These are phyloP conservation scores for Tetrapedia diversipes DNA, from an alignment of 2,888 invertebrate species.

Conservation along the genomic window DNA sequence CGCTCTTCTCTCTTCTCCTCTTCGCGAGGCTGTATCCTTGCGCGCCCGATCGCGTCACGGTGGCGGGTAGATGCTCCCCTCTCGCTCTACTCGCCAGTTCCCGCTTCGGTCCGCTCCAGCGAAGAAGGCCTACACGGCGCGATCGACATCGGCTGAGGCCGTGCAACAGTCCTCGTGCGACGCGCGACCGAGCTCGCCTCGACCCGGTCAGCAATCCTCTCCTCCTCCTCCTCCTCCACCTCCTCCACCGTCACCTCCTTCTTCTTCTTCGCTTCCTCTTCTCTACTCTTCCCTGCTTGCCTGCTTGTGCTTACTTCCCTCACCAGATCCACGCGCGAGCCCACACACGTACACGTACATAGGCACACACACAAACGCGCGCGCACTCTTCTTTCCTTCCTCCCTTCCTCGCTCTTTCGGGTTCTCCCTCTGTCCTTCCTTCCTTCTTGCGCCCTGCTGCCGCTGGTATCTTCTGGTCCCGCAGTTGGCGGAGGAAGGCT, in stretches of 20 bases:
- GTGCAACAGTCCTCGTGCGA: conserved; percentile 76
- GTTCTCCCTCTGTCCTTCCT: conserved; percentile 40
- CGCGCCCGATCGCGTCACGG: conserved; percentile 60
- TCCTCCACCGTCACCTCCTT: conserved; percentile 23
- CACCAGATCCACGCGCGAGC: conserved; percentile 19
- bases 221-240: conserved; percentile 27
- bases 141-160: conserved; percentile 63
- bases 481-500: conserved; percentile 60
- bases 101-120: conserved; percentile 32
- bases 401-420: conserved; percentile 34
- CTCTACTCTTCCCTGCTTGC: background rate
- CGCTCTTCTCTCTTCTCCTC: conserved; percentile 59
- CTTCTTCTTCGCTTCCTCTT: conserved; percentile 10
- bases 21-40: conserved; percentile 69
- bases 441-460: conserved; percentile 54
- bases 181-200: conserved; percentile 67
- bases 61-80: conserved; percentile 47
- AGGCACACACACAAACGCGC: background rate
- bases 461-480: conserved; percentile 57
- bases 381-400: conserved; percentile 27
- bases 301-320: conserved; percentile 23
- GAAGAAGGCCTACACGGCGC: conserved; percentile 46
- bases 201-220: conserved; percentile 62
- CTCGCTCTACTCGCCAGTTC: conserved; percentile 40
- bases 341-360: too few species aligned